Conservation (phyloP, 92 coral and sea anemone species). For the Epizoanthus fatuus region DNA sequence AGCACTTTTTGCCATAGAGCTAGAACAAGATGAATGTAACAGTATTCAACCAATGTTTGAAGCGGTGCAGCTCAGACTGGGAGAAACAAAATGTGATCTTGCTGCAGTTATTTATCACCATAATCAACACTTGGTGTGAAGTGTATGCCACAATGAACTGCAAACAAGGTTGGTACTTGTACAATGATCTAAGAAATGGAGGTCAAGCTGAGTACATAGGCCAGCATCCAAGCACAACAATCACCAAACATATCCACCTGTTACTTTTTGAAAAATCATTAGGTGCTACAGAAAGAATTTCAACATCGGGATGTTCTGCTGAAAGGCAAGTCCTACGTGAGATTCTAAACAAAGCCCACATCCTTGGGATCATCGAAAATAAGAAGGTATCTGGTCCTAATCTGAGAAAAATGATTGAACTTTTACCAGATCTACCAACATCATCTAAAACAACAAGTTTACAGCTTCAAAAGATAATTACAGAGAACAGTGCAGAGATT, state of each 20-base stretch:
- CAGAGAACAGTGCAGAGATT: background rate
- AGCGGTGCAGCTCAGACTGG: background rate
- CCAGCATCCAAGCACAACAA: conserved; percentile 22
- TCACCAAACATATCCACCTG: conserved; percentile 8
- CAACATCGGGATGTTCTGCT: conserved; percentile 13
- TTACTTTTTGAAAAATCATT: conserved; percentile 18
- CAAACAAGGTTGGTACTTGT: conserved; percentile 33
- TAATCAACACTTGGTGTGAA: conserved; percentile 36
- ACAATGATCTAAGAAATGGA: conserved; percentile 35
- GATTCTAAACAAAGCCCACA: background rate
- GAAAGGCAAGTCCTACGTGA: background rate
- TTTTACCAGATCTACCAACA: background rate
- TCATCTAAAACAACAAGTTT: background rate
- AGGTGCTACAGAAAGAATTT: background rate
- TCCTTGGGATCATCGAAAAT: background rate
- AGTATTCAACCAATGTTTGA: background rate
- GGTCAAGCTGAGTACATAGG: conserved; percentile 19
- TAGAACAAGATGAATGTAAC: background rate
- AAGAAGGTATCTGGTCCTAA: background rate
- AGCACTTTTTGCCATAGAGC: background rate
- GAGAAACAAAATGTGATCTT: conserved; percentile 27
- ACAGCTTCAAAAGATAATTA: background rate
- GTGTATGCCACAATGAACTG: conserved; percentile 2
- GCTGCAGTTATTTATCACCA: conserved; percentile 33
- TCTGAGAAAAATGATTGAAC: background rate